Evolutionary conservation across 1,140 invertebrate species (phyloP), one percentile per base, ranked within the genome.

Genomic region (Fragariocoptes setiger): DNA sequence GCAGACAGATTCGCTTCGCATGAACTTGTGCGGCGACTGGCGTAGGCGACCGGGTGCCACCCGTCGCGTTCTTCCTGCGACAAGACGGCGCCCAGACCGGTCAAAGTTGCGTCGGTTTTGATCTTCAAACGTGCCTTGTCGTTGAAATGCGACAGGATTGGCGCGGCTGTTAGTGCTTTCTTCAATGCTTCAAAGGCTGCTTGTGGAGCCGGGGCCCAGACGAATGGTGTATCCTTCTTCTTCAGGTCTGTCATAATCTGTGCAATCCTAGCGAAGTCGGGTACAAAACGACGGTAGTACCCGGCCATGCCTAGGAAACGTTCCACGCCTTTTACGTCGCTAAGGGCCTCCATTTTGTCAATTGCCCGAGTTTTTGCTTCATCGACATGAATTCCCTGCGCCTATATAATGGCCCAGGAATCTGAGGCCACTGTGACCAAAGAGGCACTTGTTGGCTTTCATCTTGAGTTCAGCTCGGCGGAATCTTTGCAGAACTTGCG

Each of bases 151-250:
- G n/a, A 25, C 8, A 51, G 21, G 14, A 43, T 13, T 19, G 46
- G 37, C 17, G 35, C 21, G 19, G 41, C 36, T 4, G 47, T 48
- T 14, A 61, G 40, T 13, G 38, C 47, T 16, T 46, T 14, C 47
- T 63, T 63, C 44, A 52, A 56, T 14, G 49, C 22, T 13, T 51
- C 42, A 44, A 63, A 62, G 0, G 57, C 53, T 41, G 40, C 1
- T 13, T 48, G 35, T 2, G 53, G 35, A 13, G 45, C 48, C 0
- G 39, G n/a, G 0, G 25, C 42, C 46, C 50, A 52, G 13, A 14
- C 13, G 2, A 52, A n/a, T n/a, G n/a, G n/a, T n/a, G n/a, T 14
- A 18, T 17, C 8, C 19, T 43, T 13, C 13, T 17, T 12, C 45
- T 43, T 43, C n/a, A n/a, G n/a, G n/a, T n/a, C n/a, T n/a, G n/a